Conservation (phyloP, 2,797 vertebrate genomes). For the Mormyrops boulengeri region DNA sequence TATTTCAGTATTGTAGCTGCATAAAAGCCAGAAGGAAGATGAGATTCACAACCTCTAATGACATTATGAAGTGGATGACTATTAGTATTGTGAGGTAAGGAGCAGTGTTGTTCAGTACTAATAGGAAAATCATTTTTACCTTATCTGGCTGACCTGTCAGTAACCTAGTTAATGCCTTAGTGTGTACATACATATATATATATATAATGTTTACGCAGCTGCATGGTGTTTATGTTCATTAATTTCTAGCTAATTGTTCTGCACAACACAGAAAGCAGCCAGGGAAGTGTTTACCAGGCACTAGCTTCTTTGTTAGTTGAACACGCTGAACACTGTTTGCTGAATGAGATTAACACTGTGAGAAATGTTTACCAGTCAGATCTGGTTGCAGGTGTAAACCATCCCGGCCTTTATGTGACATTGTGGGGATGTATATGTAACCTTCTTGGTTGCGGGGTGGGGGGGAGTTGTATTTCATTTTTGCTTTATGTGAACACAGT, state of each 20-base stretch:
- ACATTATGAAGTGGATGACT: neutral
- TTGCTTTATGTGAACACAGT: neutral
- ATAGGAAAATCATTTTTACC: neutral
- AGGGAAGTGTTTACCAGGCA: neutral
- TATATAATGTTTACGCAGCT: neutral
- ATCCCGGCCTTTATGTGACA: neutral
- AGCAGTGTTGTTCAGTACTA: neutral
- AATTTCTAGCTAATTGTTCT: slow-evolving; percentile 6
- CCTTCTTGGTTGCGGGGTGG: neutral
- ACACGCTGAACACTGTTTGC: neutral
- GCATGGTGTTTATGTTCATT: slow-evolving; percentile 2
- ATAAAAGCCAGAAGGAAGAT: neutral
- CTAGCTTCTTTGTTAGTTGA: too few relatives aligned
- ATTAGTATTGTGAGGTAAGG: neutral
- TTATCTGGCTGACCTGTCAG: neutral
- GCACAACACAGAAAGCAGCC: neutral
- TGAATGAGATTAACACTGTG: neutral
- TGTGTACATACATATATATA: too few relatives aligned
- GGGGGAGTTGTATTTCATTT: neutral
- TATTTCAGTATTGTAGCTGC: neutral
- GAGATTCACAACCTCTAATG: neutral
- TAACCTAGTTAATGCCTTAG: neutral
- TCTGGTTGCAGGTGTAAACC: neutral
- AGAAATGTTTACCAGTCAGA: neutral
- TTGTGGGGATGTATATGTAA: neutral